Base-by-base conservation (phyloP, 2,888 invertebrate genomes). In the Morpho deidamia region DNA sequence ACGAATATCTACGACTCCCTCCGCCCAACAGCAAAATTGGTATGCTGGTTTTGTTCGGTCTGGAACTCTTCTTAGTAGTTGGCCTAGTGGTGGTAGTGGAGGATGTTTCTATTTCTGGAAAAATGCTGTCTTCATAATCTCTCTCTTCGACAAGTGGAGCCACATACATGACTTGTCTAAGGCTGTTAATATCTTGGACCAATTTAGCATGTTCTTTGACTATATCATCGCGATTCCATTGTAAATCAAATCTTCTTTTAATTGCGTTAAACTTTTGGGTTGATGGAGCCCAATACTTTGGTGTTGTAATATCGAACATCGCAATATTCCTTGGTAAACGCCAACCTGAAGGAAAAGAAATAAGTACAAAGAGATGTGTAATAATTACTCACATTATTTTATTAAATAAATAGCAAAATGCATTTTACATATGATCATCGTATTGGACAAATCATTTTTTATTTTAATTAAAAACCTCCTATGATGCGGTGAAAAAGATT, bases 121-220 rank as follows among this genome's bases (percentile, higher is more conserved):
- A 85, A 12, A 87, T 78, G 0, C 86, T 82, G 44, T 87, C 87
- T 11, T 88, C 87, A 53, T 88, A 86, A 61, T 88, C 88, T 55
- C 71, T 74, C 5, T 84, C 83, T 40, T 83, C 84, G 1, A 57
- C 61, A 1, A 83, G 59, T 0, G 87, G 85, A 8, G 80, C 71
- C 7, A 85, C 72, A 51, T 76, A 83, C 32, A 83, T 75, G 2
- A 78, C 68, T 60, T 88, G 87, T 34, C 77, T 74, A 32, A 89
- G 64, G 50, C 88, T 70, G 60, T 89, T 89, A 48, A 89, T 89
- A 58, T 89, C 88, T 57, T 85, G 87, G 7, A 89, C 88, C 14
- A 89, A 69, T 64, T 88, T 87, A 0, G 88, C 88, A 60, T 89
- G 88, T 56, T 88, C 88, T 58, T 80, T 86, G 7, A 83, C 74